Percentiles rank a stretch among this genome's conserved stretches.
phyloP scores from a whole-genome alignment of 2,888 invertebrate species.

The Petrolisthes manimaculis region DNA sequence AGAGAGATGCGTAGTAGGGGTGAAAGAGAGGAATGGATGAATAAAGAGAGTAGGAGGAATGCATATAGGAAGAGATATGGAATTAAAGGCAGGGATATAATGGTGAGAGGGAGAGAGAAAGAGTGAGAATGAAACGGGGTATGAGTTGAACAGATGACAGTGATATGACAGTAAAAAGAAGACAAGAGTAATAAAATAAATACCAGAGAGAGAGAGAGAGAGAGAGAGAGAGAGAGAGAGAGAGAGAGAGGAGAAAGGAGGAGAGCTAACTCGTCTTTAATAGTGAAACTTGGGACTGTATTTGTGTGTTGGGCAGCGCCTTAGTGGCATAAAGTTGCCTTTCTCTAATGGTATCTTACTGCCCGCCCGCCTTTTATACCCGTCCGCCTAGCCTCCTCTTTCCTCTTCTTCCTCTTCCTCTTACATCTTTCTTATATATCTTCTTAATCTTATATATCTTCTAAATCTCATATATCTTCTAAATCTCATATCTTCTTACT shows the following conservation, averaged over 20 bases:
- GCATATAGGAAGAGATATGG: neutral
- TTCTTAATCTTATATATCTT: too few relatives aligned
- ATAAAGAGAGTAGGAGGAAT: neutral
- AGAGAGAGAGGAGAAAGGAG: neutral
- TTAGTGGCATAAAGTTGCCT: conserved; percentile 42
- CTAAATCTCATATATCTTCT: too few relatives aligned
- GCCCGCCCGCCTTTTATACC: conserved; percentile 18
- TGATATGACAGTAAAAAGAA: neutral
- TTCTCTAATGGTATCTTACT: conserved; percentile 41
- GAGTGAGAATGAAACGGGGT: neutral
- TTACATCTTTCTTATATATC: neutral
- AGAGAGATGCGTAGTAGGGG: neutral
- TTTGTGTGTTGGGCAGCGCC: conserved; percentile 48
- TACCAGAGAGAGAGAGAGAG: too few relatives aligned
- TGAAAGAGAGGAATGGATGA: neutral
- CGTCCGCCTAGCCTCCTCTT: neutral
- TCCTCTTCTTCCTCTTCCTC: too few relatives aligned
- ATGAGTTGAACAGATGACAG: too few relatives aligned
- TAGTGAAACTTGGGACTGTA: conserved; percentile 53
- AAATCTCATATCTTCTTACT: too few relatives aligned
- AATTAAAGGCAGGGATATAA: neutral
- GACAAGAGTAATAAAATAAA: too few relatives aligned
- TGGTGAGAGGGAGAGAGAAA: neutral
- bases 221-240: neutral
- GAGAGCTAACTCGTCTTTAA: conserved; percentile 38